Base-by-base conservation (phyloP, 2,888 invertebrate species). In the Sesamia inferens region DNA sequence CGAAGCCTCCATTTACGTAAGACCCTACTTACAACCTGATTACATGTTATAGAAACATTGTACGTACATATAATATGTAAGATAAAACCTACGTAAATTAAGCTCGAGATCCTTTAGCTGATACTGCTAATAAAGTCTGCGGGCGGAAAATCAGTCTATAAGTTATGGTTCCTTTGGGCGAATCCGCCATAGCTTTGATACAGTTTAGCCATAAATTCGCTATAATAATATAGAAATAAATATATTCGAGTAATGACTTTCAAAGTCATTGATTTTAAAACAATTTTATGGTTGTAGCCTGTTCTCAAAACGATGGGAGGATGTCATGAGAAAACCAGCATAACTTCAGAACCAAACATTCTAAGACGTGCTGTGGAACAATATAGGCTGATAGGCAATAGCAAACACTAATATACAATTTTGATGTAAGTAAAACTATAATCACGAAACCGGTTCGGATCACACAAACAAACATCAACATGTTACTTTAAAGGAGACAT, bases 1-100 rank as follows among this genome's bases (percentile, higher is more conserved):
- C 90, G 90, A 88, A 89, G 76, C 80, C 80, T 78, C 78, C 42
- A 55, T 81, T 89, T 90, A 90, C 82, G 83, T 88, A 88, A 85
- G 55, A 74, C 71, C 66, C 58, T 57, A 76, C 75, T 76, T 77
- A 72, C 54, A 57, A 62, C 55, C 58, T 64, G 59, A 71, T 58
- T 82, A 64, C 57, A 62, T 48, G 19, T 82, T 47, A 59, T 59
- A 80, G 39, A 69, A 67, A 62, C n/a, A 42, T 68, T 80, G 42
- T 68, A 76, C 51, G n/a, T 54, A 76, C 51, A 10, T 54, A 54
- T 54, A 54, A 54, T 51, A 51, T 4, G 19, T 71, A 68, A 42
- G 57, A 61, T 67, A 64, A 79, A 70, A 79, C 74, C 68, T 58
- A 79, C 69, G 47, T 71, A 71, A 73, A 69, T 62, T 59, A 69